Evolutionary conservation across 2,113 vertebrate genomes (phyloP), one percentile per base, ranked within the genome.

Genomic region (Labeo catla): DNA sequence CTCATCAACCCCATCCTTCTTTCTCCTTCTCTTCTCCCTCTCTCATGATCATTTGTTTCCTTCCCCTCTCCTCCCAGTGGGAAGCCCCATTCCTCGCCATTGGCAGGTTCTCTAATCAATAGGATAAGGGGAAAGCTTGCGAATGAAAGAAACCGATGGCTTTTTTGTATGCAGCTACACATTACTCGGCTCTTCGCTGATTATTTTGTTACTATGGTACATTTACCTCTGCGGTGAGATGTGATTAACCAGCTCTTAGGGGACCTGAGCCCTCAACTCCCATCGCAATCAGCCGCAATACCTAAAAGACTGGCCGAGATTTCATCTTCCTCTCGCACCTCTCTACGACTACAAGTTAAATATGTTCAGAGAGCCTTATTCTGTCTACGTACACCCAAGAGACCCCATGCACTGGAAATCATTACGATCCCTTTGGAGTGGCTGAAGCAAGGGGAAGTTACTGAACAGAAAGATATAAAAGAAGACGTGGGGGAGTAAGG

Each of bases 211-310:
- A 47, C 74, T 34, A n/a, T 66, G 36, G 12, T 47, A 70, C 82
- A 43, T 86, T 86, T 89, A 73, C 76, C 70, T 81, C 88, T 70
- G 57, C 61, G 76, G 54, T 73, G 57, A 50, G 82, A 54, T 84
- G 76, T 63, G 88, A 77, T 89, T 87, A 89, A 81, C 49, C 82
- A 50, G 59, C 50, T 52, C 28, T 77, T 79, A 66, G 49, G 61
- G 78, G 73, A 68, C 83, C 83, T 57, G 21, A 59, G 39, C 76
- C 57, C 34, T 74, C 78, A 39, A 77, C 82, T 84, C 68, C 49
- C 81, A 81, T 16, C 8, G 70, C 81, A 84, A 81, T 86, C 76
- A 86, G 57, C 84, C 47, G 70, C 59, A 76, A 76, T 73, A 39
- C 84, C 70, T 82, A 63, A 49, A 88, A 81, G 66, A 79, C 59